Evolutionary conservation across 2,888 invertebrate species (phyloP).

Genomic region (Helleia helle): DNA sequence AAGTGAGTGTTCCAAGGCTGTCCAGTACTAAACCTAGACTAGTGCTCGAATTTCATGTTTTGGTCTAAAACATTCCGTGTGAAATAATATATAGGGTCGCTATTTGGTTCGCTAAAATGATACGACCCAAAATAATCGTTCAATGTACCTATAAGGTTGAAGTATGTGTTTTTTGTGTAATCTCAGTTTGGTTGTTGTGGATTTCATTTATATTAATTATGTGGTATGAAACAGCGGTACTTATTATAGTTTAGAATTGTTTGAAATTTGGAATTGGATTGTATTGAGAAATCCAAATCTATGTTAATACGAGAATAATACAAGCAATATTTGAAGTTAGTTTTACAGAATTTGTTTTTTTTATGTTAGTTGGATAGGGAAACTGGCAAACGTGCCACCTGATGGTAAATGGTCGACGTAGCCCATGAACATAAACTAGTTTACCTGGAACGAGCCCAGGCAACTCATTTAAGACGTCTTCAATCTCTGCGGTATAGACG

Average conservation of each 20-base stretch:
- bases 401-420: no score
- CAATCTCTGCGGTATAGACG: no score
- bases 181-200: slow-evolving; percentile 20
- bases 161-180: slow-evolving; percentile 15
- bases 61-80: slow-evolving; percentile 22
- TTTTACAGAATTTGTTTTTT: no score
- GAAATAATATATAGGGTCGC: slow-evolving; percentile 15
- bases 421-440: no score
- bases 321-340: no score
- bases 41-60: slow-evolving; percentile 18
- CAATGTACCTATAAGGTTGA: slow-evolving; percentile 13
- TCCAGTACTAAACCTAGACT: slow-evolving; percentile 19
- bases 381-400: no score
- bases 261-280: no score
- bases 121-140: slow-evolving; percentile 15
- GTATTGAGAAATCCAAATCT: no score
- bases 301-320: no score
- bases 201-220: slow-evolving; percentile 17
- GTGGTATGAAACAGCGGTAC: slow-evolving; percentile 3
- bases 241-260: slow-evolving; percentile 12
- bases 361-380: no score
- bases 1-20: slow-evolving; percentile 30
- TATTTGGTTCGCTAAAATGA: slow-evolving; percentile 13
- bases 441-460: no score
- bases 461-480: no score